These are phyloP conservation scores for Radopholus similis DNA, from an alignment of 1,140 invertebrate genomes.

Conservation along the genomic window DNA sequence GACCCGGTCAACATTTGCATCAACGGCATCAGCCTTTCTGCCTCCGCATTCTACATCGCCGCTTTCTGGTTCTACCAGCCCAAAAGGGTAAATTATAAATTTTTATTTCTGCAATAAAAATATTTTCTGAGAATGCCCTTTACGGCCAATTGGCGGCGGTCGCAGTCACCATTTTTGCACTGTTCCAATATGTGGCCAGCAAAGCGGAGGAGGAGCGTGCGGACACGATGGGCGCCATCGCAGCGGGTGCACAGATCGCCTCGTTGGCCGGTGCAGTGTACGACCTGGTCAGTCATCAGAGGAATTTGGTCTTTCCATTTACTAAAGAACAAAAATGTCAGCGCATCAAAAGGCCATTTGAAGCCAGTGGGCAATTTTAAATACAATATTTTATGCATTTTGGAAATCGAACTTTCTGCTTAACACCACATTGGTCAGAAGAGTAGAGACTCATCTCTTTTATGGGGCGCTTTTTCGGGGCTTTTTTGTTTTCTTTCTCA, in stretches of 20 bases:
- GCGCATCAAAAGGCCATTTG: too few species aligned
- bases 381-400: too few species aligned
- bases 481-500: too few species aligned
- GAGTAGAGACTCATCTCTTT: too few species aligned
- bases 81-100: conserved; percentile 42
- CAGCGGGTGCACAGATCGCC: conserved; percentile 56
- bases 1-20: conserved; percentile 53
- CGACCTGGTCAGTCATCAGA: conserved; percentile 43
- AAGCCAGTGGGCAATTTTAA: too few species aligned
- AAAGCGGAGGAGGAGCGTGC: conserved; percentile 24
- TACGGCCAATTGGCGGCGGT: conserved; percentile 40
- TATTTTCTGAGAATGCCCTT: conserved; percentile 54
- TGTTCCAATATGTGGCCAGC: conserved; percentile 51
- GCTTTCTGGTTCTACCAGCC: conserved; percentile 59
- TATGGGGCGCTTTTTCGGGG: too few species aligned
- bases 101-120: too few species aligned
- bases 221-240: conserved; percentile 53
- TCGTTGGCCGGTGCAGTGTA: conserved; percentile 54
- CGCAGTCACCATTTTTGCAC: conserved; percentile 21
- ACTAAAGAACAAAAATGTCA: too few species aligned
- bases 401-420: too few species aligned
- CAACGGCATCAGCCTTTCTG: conserved; percentile 49
- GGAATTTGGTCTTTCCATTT: neutral
- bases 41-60: conserved; percentile 51
- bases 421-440: too few species aligned